These are phyloP conservation scores for Xestoiulus laeticollis DNA, from an alignment of 2,888 invertebrate species.

Conservation along the genomic window DNA sequence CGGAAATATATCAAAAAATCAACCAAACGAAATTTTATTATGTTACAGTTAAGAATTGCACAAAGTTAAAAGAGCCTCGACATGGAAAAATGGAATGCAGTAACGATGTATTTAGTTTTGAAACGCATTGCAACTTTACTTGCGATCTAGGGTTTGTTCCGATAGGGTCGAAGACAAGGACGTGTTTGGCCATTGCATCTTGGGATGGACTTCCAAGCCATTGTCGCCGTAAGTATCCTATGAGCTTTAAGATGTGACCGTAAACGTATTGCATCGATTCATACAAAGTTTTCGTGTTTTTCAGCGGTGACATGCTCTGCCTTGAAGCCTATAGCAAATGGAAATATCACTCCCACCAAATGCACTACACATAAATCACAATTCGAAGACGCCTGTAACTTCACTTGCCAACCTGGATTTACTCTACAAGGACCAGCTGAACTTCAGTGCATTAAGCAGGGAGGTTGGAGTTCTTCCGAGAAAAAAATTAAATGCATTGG, in stretches of 20 bases:
- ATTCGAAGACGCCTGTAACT: constrained; percentile 71
- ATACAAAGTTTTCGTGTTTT: constrained; percentile 51
- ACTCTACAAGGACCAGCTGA: constrained; percentile 68
- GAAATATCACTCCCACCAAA: constrained; percentile 67
- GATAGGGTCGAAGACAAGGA: constrained; percentile 72
- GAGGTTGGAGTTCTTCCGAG: constrained; percentile 69
- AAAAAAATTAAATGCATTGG: constrained; percentile 68
- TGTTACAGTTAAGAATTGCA: constrained; percentile 64
- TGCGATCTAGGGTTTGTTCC: constrained; percentile 73
- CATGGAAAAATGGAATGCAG: constrained; percentile 69
- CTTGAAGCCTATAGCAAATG: constrained; percentile 68
- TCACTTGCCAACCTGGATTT: constrained; percentile 72
- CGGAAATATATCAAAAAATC: no score
- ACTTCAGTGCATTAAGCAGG: constrained; percentile 69
- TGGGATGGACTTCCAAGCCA: constrained; percentile 76
- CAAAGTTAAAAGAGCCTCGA: constrained; percentile 68
- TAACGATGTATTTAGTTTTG: constrained; percentile 67
- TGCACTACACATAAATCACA: constrained; percentile 69
- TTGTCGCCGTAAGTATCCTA: constrained; percentile 70
- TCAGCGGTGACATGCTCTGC: constrained; percentile 67
- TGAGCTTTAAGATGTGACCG: not conserved
- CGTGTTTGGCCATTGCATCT: constrained; percentile 73
- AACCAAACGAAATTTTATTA: not conserved
- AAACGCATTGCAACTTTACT: constrained; percentile 73
- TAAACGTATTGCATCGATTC: not conserved